Base-by-base conservation (phyloP, 2,113 vertebrate species). In the Puntigrus tetrazona region DNA sequence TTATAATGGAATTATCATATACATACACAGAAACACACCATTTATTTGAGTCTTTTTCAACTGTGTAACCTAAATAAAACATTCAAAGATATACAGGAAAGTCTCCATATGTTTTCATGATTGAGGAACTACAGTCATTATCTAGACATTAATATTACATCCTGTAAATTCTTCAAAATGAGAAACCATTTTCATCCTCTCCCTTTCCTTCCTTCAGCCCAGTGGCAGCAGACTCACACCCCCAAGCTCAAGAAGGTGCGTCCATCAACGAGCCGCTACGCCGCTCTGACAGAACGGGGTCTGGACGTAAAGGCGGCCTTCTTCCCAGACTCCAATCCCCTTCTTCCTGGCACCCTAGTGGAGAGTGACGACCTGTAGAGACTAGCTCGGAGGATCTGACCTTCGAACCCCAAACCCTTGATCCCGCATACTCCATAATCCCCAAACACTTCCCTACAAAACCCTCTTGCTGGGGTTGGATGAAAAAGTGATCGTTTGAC, bases 221-320 rank as follows among this genome's bases (percentile, higher is more conserved):
- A 98, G 88, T 99, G 97, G 97, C 97, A 99, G 90, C 98, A 98
- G 91, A 96, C 96, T 69, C 95, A 96, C 88, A 95, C 94, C 78
- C 96, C 96, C 63, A 98, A 96, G 91, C 96, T 96, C 81, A 98
- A 96, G 92, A 98, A 97, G 90, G 96, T 99, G 84, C 96, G 98
- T 84, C 98, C 97, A 29, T 98, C 98, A 0, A 92, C 97, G 87
- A 99, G 98, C 89, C 96, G 98, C 86, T 99, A 99, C 0, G 98
- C 98, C 10, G 98, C 97, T 1, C 96, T 99, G 87, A 98, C 96
- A 29, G 98, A 99, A 94, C 94, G 97, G 92, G 98, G 98, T 81
- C 95, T 99, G 90, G 97, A 99, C 81, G 98, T 99, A 91, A 99
- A 95, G 92, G 98, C 98, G 0, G 98, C 98, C 16, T 99, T 99